Evolutionary conservation across 2,113 vertebrate species (phyloP), one percentile per base, ranked within the genome.

Genomic region (Rynchops niger): DNA sequence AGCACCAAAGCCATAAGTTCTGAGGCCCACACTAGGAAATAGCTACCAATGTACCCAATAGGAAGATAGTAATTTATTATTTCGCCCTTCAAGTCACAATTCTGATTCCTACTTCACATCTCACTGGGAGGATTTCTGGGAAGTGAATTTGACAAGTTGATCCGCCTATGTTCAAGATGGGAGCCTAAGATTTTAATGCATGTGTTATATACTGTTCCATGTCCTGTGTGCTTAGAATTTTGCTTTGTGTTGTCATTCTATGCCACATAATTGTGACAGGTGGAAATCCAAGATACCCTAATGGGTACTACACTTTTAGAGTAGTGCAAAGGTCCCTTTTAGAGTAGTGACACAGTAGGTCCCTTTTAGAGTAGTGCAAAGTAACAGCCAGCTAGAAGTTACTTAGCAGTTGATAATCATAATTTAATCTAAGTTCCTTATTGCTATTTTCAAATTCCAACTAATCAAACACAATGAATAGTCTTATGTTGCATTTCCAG

Each of bases 401-500:
- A 30, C 12, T 5, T 52, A 43, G 27, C 3, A 40, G 13, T 12
- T 42, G 25, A 27, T 80, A 50, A n/a, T 15, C 9, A 21, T 53
- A 59, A 81, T 74, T 84, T 55, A 50, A 71, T 53, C 16, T 62
- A 67, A 43, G 5, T 32, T 78, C 1, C 0, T 53, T 66, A 20
- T n/a, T 86, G 8, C 2, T 62, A 9, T 76, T 81, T 86, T 81
- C 18, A 83, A 86, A 81, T 79, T 63, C 12, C 8, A 59, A 15
- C 21, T 55, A 58, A 59, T n/a, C 15, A 77, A 94, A 38, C 8
- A 53, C 4, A 47, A 30, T 17, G 13, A 43, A 32, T 9, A 25
- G 2, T 38, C 14, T 52, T 67, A 36, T 9, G 3, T 34, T 55
- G 12, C 7, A 32, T 0, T 1, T 43, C 36, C 10, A 15, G 22